Evolutionary conservation across 2,113 vertebrate genomes (phyloP).

Genomic region (Tragelaphus scriptus): DNA sequence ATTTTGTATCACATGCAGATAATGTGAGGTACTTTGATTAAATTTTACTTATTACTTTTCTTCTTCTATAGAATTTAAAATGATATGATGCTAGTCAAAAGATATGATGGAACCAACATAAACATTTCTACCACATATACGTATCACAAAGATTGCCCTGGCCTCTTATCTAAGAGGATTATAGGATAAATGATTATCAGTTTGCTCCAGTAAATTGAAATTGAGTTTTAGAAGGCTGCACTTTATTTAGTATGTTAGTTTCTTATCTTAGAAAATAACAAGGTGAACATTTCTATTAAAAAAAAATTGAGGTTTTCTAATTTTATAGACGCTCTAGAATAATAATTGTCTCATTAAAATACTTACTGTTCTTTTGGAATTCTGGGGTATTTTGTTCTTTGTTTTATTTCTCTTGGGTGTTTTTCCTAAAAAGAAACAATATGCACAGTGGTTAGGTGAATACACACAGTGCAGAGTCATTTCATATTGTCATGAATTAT

Average conservation of each 20-base stretch:
- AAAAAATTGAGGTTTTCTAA: background rate
- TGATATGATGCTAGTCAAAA: constrained; percentile 2
- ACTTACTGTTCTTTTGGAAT: constrained; percentile 78
- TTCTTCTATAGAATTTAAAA: constrained; percentile 6
- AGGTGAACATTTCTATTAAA: constrained; percentile 1
- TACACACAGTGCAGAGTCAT: background rate
- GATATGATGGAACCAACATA: background rate
- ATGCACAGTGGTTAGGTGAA: background rate
- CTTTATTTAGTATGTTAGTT: constrained; percentile 25
- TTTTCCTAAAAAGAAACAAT: constrained; percentile 71
- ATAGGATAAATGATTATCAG: constrained; percentile 70
- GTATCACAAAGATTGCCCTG: constrained; percentile 62
- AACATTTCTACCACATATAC: constrained; percentile 36
- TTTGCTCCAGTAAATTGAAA: constrained; percentile 70
- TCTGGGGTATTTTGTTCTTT: constrained; percentile 50
- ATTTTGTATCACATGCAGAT: background rate
- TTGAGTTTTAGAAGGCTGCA: constrained; percentile 25
- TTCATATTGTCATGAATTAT: background rate
- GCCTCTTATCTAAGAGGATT: constrained; percentile 74
- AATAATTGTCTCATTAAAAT: background rate
- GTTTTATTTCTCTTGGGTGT: constrained; percentile 66
- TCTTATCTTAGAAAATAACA: constrained; percentile 44
- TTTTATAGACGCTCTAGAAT: background rate
- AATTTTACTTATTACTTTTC: background rate
- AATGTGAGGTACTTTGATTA: constrained; percentile 3